Evolutionary conservation across 2,113 vertebrate genomes (phyloP).

Genomic region (Ranitomeya imitator): DNA sequence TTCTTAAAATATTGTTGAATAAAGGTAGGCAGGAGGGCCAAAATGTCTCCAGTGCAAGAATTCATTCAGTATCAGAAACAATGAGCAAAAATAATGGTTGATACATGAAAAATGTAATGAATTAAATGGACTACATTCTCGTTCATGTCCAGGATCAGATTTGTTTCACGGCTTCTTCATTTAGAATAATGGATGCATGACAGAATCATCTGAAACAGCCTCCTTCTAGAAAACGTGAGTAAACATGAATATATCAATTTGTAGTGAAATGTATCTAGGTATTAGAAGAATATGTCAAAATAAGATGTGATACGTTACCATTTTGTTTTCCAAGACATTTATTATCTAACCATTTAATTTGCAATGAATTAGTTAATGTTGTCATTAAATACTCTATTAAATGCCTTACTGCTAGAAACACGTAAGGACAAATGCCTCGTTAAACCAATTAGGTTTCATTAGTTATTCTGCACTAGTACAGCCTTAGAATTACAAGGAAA

Average conservation of each 20-base stretch:
- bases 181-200: neutral
- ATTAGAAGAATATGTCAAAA: neutral
- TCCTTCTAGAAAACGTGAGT: neutral
- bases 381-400: conserved; percentile 46
- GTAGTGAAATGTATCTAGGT: neutral
- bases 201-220: neutral
- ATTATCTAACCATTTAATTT: conserved; percentile 12
- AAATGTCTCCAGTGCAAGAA: no score
- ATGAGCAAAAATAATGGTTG: no score
- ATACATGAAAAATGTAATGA: no score
- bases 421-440: conserved; percentile 43
- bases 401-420: conserved; percentile 36
- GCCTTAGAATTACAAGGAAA: conserved; percentile 26
- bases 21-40: no score
- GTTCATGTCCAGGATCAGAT: no score
- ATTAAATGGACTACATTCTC: no score
- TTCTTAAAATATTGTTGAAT: no score
- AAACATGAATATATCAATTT: neutral
- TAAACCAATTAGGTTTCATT: conserved; percentile 43
- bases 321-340: neutral
- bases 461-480: conserved; percentile 29
- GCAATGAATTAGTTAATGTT: conserved; percentile 28
- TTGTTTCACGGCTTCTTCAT: no score
- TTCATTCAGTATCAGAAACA: no score
- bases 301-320: neutral